A percentile compares a stretch with the other conserved stretches of the same genome.
phyloP scores from a whole-genome alignment of 2,113 vertebrate species.

The Brienomyrus longianalis region DNA sequence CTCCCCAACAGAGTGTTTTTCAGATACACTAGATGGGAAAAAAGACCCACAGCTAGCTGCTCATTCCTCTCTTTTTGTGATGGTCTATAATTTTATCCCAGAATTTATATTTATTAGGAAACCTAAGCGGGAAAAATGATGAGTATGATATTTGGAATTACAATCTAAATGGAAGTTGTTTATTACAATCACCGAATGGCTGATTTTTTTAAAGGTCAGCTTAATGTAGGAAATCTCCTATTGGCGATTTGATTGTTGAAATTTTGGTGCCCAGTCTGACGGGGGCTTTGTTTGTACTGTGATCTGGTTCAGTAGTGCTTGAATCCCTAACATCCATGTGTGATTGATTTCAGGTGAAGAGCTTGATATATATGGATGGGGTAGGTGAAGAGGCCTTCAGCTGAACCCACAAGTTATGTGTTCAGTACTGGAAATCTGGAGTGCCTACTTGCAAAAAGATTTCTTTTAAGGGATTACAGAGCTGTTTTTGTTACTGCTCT shows the following conservation, averaged over 20 bases:
- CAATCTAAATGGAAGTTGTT: constrained; percentile 56
- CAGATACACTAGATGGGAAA: constrained; percentile 19
- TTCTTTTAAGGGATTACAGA: background rate
- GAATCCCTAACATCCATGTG: background rate
- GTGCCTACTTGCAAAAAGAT: background rate
- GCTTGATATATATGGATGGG: background rate
- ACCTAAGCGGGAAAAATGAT: constrained; percentile 39
- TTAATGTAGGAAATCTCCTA: background rate
- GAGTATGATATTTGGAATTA: constrained; percentile 46
- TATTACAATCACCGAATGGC: constrained; percentile 35
- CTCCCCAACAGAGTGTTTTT: background rate
- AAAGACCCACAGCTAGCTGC: constrained; percentile 24
- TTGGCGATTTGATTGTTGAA: background rate
- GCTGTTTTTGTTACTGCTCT: background rate
- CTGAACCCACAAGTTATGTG: background rate
- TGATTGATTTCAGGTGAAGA: background rate
- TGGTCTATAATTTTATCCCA: background rate
- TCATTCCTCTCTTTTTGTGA: background rate
- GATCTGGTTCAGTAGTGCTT: background rate
- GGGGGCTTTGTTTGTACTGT: background rate
- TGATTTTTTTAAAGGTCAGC: constrained; percentile 11
- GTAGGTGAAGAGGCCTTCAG: background rate
- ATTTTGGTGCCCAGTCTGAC: background rate
- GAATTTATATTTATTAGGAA: constrained; percentile 32
- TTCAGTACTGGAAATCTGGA: background rate